Evolutionary conservation across 2,888 invertebrate species (phyloP).

Genomic region (Athalia rosae): DNA sequence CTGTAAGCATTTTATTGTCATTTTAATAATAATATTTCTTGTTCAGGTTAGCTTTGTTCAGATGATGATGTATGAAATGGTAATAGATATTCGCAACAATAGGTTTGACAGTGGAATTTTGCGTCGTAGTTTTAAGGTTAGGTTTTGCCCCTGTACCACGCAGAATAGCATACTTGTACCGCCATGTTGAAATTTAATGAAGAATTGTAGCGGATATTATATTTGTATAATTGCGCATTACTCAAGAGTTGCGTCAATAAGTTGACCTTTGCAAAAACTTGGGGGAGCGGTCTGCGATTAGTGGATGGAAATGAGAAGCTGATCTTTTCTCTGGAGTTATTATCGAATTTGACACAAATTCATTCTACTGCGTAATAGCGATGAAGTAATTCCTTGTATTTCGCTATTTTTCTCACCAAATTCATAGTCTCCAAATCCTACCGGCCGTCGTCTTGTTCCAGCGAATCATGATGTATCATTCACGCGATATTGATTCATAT

Average conservation of each 20-base stretch:
- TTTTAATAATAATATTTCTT: slow-evolving; percentile 11
- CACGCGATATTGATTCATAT: slow-evolving; percentile 33
- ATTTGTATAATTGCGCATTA: not conserved
- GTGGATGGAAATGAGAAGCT: not conserved
- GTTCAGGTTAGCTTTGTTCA: not conserved
- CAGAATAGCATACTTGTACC: slow-evolving; percentile 35
- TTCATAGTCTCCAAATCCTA: not conserved
- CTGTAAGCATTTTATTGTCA: slow-evolving; percentile 36
- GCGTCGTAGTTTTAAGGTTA: slow-evolving; percentile 28
- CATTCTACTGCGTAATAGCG: not conserved
- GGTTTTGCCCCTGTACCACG: slow-evolving; percentile 25
- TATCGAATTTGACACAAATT: not conserved
- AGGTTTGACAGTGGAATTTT: not conserved
- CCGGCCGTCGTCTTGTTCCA: not conserved
- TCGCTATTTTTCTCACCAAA: not conserved
- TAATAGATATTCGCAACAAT: not conserved
- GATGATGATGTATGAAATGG: not conserved
- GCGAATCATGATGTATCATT: slow-evolving; percentile 4
- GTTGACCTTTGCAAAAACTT: slow-evolving; percentile 1
- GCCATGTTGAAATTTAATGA: slow-evolving; percentile 31
- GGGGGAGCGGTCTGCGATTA: not conserved
- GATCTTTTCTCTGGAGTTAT: too few species aligned
- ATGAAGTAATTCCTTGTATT: not conserved
- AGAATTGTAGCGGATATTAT: not conserved
- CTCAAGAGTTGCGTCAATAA: not conserved